Evolutionary conservation across 1,140 invertebrate genomes (phyloP).

Genomic region (Eueides isabella): DNA sequence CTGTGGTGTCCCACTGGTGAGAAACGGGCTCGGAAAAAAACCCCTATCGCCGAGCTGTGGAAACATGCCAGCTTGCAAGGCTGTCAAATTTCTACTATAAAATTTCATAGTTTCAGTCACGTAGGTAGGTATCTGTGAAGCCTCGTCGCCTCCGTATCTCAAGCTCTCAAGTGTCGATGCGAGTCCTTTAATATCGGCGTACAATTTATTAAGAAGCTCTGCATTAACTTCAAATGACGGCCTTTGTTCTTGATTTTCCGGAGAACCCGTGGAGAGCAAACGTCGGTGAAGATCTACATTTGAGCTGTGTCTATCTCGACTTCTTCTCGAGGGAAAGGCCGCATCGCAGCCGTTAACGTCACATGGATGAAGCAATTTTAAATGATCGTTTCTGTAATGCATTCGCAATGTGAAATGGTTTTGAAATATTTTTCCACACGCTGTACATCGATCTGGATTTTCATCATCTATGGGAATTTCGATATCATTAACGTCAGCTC

Average conservation of each 20-base stretch:
- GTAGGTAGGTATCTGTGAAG: slow-evolving; percentile 71
- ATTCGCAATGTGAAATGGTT: slow-evolving; percentile 96
- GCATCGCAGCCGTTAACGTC: slow-evolving; percentile 96
- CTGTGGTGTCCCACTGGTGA: slow-evolving; percentile 69
- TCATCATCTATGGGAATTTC: slow-evolving; percentile 90
- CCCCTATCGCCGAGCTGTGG: slow-evolving; percentile 69
- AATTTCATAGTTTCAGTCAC: slow-evolving; percentile 80
- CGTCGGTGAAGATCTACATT: slow-evolving; percentile 95
- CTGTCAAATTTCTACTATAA: slow-evolving; percentile 74
- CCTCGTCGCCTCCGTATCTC: slow-evolving; percentile 73
- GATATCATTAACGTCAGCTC: slow-evolving; percentile 86
- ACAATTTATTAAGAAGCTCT: slow-evolving; percentile 92
- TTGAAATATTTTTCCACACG: slow-evolving; percentile 96
- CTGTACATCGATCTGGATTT: slow-evolving; percentile 92
- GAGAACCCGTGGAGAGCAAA: slow-evolving; percentile 88
- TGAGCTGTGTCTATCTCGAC: slow-evolving; percentile 94
- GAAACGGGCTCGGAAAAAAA: slow-evolving; percentile 72
- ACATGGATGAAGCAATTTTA: slow-evolving; percentile 96
- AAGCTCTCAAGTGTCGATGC: slow-evolving; percentile 78
- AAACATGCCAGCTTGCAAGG: slow-evolving; percentile 69
- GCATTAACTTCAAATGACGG: slow-evolving; percentile 87
- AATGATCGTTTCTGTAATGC: slow-evolving; percentile 95
- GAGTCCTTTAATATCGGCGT: slow-evolving; percentile 86
- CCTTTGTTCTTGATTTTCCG: slow-evolving; percentile 79
- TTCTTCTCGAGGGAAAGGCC: slow-evolving; percentile 95